phyloP scores from a whole-genome alignment of 2,113 vertebrate species.

The Dendrocopos noguchii region DNA sequence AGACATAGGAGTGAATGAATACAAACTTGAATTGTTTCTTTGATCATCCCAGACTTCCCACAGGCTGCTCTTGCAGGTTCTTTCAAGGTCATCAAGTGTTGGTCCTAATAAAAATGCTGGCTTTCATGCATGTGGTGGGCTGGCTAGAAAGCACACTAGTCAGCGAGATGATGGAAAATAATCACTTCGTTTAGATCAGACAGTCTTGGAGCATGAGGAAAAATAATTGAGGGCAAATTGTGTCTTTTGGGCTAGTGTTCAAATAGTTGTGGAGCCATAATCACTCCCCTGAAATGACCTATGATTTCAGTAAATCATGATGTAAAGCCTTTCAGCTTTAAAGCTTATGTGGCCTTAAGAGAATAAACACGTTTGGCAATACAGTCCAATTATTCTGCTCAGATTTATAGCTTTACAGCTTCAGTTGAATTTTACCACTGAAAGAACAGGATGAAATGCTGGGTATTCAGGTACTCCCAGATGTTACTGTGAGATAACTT shows the following conservation, averaged over 20 bases:
- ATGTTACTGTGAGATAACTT: not conserved
- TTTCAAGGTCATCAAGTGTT: not conserved
- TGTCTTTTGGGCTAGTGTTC: not conserved
- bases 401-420: not conserved
- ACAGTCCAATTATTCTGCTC: not conserved
- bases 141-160: not conserved
- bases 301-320: not conserved
- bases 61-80: not conserved
- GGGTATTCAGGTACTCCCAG: not conserved
- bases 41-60: not conserved
- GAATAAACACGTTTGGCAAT: not conserved
- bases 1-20: not conserved
- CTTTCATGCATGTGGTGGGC: not conserved
- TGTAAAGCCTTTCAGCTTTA: not conserved
- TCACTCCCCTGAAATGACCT: not conserved
- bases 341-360: not conserved
- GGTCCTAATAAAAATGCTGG: not conserved
- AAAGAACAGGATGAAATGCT: not conserved
- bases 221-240: not conserved
- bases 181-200: not conserved
- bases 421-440: not conserved
- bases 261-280: not conserved
- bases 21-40: constrained; percentile 29
- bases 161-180: not conserved
- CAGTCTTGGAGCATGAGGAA: not conserved